phyloP scores from a whole-genome alignment of 2,888 invertebrate genomes.

The Chymomyza fuscimana region DNA sequence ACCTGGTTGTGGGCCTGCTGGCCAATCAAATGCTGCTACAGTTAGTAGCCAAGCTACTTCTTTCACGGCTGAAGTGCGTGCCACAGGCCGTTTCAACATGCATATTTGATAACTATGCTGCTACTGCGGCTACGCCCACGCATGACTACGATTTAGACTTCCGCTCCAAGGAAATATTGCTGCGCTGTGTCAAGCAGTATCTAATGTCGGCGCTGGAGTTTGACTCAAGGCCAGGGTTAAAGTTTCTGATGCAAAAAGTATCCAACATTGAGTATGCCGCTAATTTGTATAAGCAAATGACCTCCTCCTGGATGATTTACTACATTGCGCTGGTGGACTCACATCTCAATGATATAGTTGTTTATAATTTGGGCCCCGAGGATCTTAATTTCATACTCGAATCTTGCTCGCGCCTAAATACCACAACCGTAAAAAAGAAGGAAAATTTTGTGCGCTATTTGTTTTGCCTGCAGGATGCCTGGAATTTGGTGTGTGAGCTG shows the following conservation, averaged over 20 bases:
- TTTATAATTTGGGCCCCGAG: conserved; percentile 83
- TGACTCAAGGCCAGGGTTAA: conserved; percentile 93
- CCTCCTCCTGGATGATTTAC: conserved; percentile 94
- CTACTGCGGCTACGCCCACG: conserved; percentile 80
- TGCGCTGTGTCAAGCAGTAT: conserved; percentile 90
- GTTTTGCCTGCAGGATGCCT: conserved; percentile 83
- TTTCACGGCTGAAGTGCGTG: conserved; percentile 87
- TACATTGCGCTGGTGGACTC: conserved; percentile 92
- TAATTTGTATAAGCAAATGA: conserved; percentile 95
- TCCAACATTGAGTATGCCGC: conserved; percentile 92
- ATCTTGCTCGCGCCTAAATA: conserved; percentile 82
- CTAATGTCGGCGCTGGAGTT: conserved; percentile 91
- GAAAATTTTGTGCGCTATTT: conserved; percentile 83
- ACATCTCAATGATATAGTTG: conserved; percentile 86
- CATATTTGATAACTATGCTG: conserved; percentile 79
- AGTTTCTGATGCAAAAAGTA: conserved; percentile 96
- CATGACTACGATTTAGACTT: conserved; percentile 79
- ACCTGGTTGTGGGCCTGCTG: conserved; percentile 91
- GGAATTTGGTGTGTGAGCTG: conserved; percentile 83
- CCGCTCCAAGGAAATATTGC: conserved; percentile 83
- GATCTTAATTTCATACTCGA: conserved; percentile 84
- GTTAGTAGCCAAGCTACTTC: conserved; percentile 91
- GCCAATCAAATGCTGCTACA: conserved; percentile 96
- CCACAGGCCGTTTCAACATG: conserved; percentile 81
- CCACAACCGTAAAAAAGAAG: conserved; percentile 80